These are phyloP conservation scores for Gymnothorax reevesii DNA, from an alignment of 2,797 vertebrate genomes.

Conservation along the genomic window DNA sequence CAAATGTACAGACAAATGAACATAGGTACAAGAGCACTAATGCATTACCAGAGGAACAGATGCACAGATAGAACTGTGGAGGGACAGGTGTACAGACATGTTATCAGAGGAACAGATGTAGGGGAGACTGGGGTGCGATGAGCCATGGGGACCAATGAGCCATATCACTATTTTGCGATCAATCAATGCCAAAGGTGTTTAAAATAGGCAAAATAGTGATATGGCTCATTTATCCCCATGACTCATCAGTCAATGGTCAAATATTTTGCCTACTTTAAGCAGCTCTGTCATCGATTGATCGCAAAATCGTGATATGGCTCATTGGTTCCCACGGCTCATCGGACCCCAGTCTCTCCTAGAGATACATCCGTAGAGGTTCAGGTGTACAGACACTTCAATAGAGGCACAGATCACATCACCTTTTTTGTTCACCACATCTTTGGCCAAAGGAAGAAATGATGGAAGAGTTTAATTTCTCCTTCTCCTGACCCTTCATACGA, in stretches of 20 bases:
- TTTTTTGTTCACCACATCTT: background rate
- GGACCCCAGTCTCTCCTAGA: background rate
- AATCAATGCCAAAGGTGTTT: no score
- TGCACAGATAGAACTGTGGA: background rate
- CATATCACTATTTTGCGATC: no score
- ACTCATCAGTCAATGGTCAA: no score
- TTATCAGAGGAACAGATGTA: background rate
- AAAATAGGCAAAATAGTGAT: no score
- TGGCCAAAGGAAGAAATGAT: background rate
- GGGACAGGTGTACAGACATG: background rate
- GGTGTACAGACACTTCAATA: background rate
- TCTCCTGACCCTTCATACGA: background rate
- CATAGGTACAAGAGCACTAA: background rate
- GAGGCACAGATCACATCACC: background rate
- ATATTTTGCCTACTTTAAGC: no score
- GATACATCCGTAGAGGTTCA: background rate
- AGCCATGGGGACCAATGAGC: no score
- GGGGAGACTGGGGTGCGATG: no score
- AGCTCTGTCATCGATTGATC: no score
- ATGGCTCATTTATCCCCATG: no score
- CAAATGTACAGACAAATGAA: background rate
- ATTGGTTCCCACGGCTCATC: no score
- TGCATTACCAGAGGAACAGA: constrained; percentile 66
- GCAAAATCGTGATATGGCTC: no score
- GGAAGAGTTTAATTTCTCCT: background rate